Conservation (phyloP, 2,113 vertebrate genomes). For the Vidua chalybeata region DNA sequence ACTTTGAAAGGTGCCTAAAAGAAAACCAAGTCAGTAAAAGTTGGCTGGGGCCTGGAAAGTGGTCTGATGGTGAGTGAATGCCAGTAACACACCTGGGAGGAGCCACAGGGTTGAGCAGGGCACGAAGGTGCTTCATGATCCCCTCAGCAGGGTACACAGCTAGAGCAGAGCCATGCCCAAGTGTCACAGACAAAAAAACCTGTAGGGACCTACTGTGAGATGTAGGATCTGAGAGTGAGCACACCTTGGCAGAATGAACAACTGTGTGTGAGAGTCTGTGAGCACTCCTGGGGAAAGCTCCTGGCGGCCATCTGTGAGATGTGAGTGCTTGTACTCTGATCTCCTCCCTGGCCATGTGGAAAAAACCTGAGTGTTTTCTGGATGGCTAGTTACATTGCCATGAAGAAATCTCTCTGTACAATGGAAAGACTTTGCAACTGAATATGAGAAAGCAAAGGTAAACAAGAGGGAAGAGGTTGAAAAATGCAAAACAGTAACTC, state of each 20-base stretch:
- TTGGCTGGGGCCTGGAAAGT: neutral
- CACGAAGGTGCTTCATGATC: neutral
- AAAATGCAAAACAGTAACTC: neutral
- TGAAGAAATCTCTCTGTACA: neutral
- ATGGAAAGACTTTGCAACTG: neutral
- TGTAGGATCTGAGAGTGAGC: neutral
- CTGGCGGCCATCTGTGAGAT: neutral
- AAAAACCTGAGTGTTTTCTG: neutral
- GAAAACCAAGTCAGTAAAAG: neutral
- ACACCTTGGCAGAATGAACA: neutral
- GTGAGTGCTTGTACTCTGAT: fast-evolving
- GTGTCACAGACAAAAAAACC: neutral
- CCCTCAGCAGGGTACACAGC: neutral
- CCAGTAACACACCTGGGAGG: neutral
- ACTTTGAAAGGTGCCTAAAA: neutral
- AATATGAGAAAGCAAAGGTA: neutral
- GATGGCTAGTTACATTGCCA: neutral
- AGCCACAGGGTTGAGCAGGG: neutral
- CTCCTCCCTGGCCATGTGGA: neutral
- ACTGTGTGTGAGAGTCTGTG: neutral
- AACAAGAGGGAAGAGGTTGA: neutral
- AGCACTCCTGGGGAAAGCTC: neutral
- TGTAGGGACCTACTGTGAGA: neutral
- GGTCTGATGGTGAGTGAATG: neutral
- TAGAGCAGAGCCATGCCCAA: neutral